Conservation (phyloP, 2,888 invertebrate genomes). For the Silvanus unidentatus region DNA sequence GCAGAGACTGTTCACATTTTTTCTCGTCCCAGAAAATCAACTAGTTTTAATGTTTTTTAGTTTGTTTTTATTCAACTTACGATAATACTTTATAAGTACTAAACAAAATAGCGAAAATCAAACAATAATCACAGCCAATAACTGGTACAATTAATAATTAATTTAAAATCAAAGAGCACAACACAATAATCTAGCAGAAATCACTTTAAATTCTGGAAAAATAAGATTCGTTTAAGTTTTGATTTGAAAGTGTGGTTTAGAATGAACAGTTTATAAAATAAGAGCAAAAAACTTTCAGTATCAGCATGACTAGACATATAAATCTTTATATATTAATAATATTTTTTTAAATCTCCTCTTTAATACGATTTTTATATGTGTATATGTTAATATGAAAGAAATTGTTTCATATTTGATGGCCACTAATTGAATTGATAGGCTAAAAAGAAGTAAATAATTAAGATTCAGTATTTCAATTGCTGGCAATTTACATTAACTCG, state of each 20-base stretch:
- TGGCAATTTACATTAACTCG: conserved; percentile 38
- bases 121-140: conserved; percentile 17
- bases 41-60: background rate
- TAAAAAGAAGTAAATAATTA: conserved; percentile 20
- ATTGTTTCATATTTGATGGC: conserved; percentile 29
- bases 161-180: no score
- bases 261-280: no score
- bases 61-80: no score
- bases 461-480: background rate
- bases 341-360: background rate
- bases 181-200: no score
- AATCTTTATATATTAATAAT: background rate
- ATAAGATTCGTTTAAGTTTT: no score
- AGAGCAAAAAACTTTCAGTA: no score
- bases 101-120: conserved; percentile 13
- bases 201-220: no score
- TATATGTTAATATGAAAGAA: no score
- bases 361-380: no score
- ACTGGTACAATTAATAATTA: conserved; percentile 10
- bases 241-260: no score
- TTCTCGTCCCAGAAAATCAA: no score
- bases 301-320: background rate
- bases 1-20: no score
- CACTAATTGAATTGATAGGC: conserved; percentile 33
- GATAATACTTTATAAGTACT: conserved; percentile 12